Percentiles rank a stretch among this genome's conserved stretches.
Evolutionary conservation across 2,113 vertebrate genomes (phyloP).

Genomic region (Sinocyclocheilus anshuiensis): DNA sequence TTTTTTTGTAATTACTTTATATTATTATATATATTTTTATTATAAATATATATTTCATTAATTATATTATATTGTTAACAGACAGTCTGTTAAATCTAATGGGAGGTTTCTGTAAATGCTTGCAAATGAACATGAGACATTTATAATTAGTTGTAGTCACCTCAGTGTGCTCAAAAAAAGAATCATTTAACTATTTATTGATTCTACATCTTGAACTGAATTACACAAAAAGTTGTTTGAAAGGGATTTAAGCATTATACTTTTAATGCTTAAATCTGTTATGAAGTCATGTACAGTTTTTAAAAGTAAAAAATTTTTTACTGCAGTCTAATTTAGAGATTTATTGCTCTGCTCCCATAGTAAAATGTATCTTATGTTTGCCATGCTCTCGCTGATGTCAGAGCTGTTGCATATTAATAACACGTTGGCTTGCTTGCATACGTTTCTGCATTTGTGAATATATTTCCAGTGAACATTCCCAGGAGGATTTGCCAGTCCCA

Average conservation of each 20-base stretch:
- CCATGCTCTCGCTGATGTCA: constrained; percentile 8
- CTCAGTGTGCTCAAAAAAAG: not conserved
- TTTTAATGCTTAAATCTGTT: not conserved
- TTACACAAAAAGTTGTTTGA: not conserved
- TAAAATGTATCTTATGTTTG: constrained; percentile 21
- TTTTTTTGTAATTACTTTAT: too few species aligned
- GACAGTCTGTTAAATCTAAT: too few species aligned
- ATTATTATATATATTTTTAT: too few species aligned
- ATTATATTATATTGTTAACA: too few species aligned
- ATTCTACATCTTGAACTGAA: not conserved
- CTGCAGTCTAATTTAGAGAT: not conserved
- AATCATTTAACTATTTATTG: not conserved
- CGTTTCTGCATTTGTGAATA: constrained; percentile 1
- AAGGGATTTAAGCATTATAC: constrained; percentile 9
- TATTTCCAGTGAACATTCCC: constrained; percentile 7
- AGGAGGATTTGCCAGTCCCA: not conserved
- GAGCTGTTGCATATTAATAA: not conserved
- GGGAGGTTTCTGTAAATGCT: too few species aligned
- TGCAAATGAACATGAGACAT: not conserved
- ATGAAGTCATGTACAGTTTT: not conserved
- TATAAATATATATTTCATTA: too few species aligned
- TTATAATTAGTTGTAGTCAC: not conserved
- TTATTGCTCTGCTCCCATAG: constrained; percentile 5
- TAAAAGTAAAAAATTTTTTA: not conserved
- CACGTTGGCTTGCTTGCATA: not conserved